A percentile compares a stretch with the other conserved stretches of the same genome.
Evolutionary conservation across 2,888 invertebrate genomes (phyloP).

Genomic region (Ctenicera cuprea): DNA sequence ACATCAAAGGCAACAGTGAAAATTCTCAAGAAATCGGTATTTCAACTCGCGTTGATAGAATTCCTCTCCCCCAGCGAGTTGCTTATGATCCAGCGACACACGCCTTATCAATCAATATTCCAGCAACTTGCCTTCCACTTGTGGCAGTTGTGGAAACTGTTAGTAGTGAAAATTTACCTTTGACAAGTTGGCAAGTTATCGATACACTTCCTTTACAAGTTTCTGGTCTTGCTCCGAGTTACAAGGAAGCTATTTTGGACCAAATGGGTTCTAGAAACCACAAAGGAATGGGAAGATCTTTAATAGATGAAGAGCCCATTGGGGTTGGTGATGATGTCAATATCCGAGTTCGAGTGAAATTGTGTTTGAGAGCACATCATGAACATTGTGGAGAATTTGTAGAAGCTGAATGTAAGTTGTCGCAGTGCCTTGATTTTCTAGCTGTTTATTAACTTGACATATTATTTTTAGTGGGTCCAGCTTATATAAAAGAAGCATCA

Average conservation of each 20-base stretch:
- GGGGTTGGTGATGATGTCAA: constrained; percentile 78
- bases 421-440: too few species aligned
- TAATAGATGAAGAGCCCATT: constrained; percentile 76
- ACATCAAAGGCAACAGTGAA: constrained; percentile 90
- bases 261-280: constrained; percentile 74
- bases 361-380: constrained; percentile 87
- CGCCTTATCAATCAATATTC: constrained; percentile 86
- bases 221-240: constrained; percentile 81
- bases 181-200: constrained; percentile 81
- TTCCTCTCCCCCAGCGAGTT: constrained; percentile 87
- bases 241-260: constrained; percentile 82
- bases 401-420: constrained; percentile 87
- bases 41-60: constrained; percentile 89
- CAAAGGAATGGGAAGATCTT: constrained; percentile 73
- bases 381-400: constrained; percentile 90
- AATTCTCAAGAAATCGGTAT: constrained; percentile 89
- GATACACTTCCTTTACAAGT: constrained; percentile 83
- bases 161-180: constrained; percentile 76
- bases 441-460: background rate
- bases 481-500: constrained; percentile 87
- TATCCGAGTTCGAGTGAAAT: constrained; percentile 84
- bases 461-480: constrained; percentile 82
- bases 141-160: constrained; percentile 85
- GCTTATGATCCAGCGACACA: constrained; percentile 88
- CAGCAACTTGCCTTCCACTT: constrained; percentile 85